Conservation (phyloP, 2,888 invertebrate genomes). For the Hirudinaria manillensis region DNA sequence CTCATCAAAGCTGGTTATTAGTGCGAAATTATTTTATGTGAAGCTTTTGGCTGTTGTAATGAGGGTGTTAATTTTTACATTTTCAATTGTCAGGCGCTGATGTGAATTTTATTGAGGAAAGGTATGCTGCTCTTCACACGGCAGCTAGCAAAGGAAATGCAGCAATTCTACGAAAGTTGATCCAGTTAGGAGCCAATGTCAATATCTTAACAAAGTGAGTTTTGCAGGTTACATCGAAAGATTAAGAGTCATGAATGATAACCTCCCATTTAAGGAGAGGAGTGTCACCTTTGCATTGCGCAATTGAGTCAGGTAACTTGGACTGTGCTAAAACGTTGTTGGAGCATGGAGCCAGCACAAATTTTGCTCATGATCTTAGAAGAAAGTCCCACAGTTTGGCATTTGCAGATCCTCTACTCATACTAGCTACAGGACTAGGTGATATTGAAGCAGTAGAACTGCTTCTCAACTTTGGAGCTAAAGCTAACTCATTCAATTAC, state of each 20-base stretch:
- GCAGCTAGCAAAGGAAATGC: slow-evolving; percentile 13
- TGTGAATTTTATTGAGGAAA: slow-evolving; percentile 13
- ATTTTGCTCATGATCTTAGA: background rate
- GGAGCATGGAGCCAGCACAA: background rate
- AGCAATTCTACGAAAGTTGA: background rate
- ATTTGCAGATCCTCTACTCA: slow-evolving; percentile 5
- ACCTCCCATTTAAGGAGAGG: slow-evolving; percentile 2
- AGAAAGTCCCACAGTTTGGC: background rate
- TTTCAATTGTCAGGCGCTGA: background rate
- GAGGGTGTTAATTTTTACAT: background rate
- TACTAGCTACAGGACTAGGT: background rate
- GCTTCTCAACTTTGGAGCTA: slow-evolving; percentile 9
- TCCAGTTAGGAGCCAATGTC: slow-evolving; percentile 1
- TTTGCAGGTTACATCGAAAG: background rate
- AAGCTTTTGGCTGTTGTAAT: background rate
- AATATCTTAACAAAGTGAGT: background rate
- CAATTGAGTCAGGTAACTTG: slow-evolving; percentile 7
- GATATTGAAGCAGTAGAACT: background rate
- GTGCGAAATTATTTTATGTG: background rate
- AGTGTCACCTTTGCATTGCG: background rate
- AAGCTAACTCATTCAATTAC: background rate
- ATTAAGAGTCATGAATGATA: background rate
- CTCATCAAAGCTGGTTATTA: slow-evolving; percentile 36
- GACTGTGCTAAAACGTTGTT: background rate
- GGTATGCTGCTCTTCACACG: slow-evolving; percentile 12